Percentiles rank a stretch among this genome's conserved stretches.
These are phyloP conservation scores for Cantharis rustica DNA, from an alignment of 2,888 invertebrate genomes.

Conservation along the genomic window DNA sequence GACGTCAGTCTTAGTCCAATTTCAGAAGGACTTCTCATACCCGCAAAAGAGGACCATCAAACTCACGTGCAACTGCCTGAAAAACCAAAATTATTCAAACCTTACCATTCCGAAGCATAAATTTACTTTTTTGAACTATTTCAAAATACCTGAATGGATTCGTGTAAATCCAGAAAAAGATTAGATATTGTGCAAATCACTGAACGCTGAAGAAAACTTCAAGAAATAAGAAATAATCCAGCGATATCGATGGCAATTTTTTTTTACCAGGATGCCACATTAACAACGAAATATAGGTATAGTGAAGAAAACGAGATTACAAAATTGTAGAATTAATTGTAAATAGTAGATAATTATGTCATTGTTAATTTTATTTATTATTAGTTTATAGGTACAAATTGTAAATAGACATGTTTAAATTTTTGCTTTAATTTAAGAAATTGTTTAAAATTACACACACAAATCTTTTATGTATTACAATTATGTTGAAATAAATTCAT, in stretches of 20 bases:
- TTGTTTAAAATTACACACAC: background rate
- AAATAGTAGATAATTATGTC: background rate
- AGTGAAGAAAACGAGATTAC: too few relatives aligned
- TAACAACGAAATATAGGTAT: too few relatives aligned
- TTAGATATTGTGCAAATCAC: background rate
- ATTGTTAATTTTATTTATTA: background rate
- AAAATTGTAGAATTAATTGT: background rate
- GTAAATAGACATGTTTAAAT: background rate
- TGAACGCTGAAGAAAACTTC: too few relatives aligned
- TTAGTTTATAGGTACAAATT: background rate
- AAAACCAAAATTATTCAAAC: conserved; percentile 74
- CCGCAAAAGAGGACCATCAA: conserved; percentile 43
- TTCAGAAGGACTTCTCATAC: conserved; percentile 50
- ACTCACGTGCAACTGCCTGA: conserved; percentile 50
- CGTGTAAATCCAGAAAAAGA: background rate
- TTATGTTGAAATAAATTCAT: background rate
- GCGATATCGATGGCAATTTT: background rate
- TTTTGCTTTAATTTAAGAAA: background rate
- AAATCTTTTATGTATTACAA: background rate
- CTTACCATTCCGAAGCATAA: conserved; percentile 68
- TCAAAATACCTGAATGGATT: background rate
- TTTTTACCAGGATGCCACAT: too few relatives aligned
- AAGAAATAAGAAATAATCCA: background rate
- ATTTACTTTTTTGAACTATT: too few relatives aligned
- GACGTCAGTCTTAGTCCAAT: conserved; percentile 54